A percentile compares a stretch with the other conserved stretches of the same genome.
Conservation (phyloP, 1,140 invertebrate species). For the Pararge aegeria region DNA sequence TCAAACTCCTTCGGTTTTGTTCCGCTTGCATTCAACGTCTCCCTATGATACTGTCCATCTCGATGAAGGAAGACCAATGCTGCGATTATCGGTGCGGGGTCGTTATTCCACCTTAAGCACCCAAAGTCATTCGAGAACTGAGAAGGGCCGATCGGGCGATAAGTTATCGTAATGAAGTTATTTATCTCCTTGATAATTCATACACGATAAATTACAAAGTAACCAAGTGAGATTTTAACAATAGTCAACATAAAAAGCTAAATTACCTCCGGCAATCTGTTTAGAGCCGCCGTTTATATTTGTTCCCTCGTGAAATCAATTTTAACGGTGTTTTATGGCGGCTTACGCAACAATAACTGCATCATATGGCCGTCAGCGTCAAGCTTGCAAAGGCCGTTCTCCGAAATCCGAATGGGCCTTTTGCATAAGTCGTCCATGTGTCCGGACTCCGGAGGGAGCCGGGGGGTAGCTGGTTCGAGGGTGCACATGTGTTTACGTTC, state of each 20-base stretch:
- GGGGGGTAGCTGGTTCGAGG: slow-evolving; percentile 50
- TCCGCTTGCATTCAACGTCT: too few species aligned
- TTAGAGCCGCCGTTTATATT: slow-evolving; percentile 1
- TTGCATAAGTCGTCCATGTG: slow-evolving; percentile 66
- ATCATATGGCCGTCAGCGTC: slow-evolving; percentile 9
- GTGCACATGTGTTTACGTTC: slow-evolving; percentile 70
- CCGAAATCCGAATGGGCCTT: slow-evolving; percentile 58
- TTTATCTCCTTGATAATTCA: too few species aligned
- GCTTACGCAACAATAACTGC: slow-evolving; percentile 12
- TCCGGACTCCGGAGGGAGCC: slow-evolving; percentile 43
- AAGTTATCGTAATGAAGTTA: too few species aligned
- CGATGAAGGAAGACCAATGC: too few species aligned
- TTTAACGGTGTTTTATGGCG: slow-evolving; percentile 2
- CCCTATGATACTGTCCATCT: too few species aligned
- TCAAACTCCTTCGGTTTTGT: too few species aligned
- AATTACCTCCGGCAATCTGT: neutral
- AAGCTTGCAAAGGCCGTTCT: slow-evolving; percentile 43
- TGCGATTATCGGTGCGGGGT: too few species aligned
- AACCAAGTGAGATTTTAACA: too few species aligned
- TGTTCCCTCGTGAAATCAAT: slow-evolving; percentile 12
- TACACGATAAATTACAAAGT: too few species aligned
- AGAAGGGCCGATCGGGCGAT: too few species aligned
- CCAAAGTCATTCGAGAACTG: too few species aligned
- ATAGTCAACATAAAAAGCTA: neutral
- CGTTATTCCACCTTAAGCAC: too few species aligned